These are phyloP conservation scores for Drosophila melanosoma DNA, from an alignment of 2,888 invertebrate genomes.

Conservation along the genomic window DNA sequence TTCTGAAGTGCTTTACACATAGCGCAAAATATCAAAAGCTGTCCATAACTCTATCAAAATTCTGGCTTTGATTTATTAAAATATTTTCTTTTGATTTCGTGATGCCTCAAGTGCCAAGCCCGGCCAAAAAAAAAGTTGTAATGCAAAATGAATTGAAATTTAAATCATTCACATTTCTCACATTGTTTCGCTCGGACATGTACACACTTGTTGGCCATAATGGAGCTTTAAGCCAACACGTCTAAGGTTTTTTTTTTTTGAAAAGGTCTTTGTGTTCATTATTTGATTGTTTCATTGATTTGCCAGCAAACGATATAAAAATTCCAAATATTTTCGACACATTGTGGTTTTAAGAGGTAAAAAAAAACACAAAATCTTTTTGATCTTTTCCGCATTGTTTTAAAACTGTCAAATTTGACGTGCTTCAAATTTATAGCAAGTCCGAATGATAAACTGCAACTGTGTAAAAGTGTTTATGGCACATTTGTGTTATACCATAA, in stretches of 20 bases:
- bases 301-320: too few species aligned
- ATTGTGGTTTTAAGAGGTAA: conserved; percentile 51
- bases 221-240: conserved; percentile 43
- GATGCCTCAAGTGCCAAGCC: conserved; percentile 58
- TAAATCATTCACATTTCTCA: conserved; percentile 45
- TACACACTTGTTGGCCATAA: conserved; percentile 43
- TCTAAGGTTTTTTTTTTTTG: conserved; percentile 38
- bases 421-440: conserved; percentile 10
- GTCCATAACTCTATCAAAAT: conserved; percentile 47
- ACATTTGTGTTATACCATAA: not conserved
- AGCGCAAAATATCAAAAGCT: conserved; percentile 28
- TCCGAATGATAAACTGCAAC: not conserved
- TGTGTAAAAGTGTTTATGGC: not conserved
- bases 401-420: conserved; percentile 6
- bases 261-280: conserved; percentile 49
- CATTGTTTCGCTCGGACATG: conserved; percentile 15
- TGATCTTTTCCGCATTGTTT: conserved; percentile 52
- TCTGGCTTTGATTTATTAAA: conserved; percentile 64
- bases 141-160: conserved; percentile 30
- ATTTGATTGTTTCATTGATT: conserved; percentile 56
- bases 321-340: conserved; percentile 54
- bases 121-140: conserved; percentile 32
- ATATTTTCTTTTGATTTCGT: conserved; percentile 62
- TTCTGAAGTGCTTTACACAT: not conserved
- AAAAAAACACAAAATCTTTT: conserved; percentile 57